Evolutionary conservation across 2,797 vertebrate species (phyloP), one percentile per base, ranked within the genome.

Genomic region (Hafferia zeledoni): DNA sequence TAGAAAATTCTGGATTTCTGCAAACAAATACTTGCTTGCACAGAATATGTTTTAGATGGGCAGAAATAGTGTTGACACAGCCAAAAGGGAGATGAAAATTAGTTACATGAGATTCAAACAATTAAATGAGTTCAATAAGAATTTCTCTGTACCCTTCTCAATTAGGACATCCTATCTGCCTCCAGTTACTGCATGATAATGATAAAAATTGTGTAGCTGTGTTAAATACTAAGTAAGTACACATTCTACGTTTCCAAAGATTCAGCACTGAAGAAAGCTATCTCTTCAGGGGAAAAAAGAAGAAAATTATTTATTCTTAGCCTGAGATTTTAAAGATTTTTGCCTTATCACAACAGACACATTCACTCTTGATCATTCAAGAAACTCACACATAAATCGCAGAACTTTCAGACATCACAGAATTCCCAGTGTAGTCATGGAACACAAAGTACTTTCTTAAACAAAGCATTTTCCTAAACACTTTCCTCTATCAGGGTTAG

Each of bases 1-100:
- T 11, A 94, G 84, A 83, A 95, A 87, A 91, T 39, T 78, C 59
- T 68, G 55, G n/a, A 69, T 88, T 67, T 89, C 53, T n/a, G 24
- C 49, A 78, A 89, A 87, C 31, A 93, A 89, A 80, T 61, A 78
- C 41, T 81, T 93, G 65, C 64, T 85, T 74, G 57, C 68, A 67
- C 22, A 78, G 61, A 47, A 30, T 79, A 68, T 47, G 17, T 55
- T 94, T 81, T 65, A 86, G 68, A 68, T 78, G 55, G 57, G 31
- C 65, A 92, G 64, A 89, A 85, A 83, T 23, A 55, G 22, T 69
- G 57, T 46, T 92, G 79, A 78, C 68, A 68, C 25, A 69, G 71
- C 17, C 5, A 5, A 85, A 87, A 68, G 44, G 25, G 46, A 82
- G 59, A 81, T 41, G 44, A 52, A 90, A 87, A 74, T 57, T 30